Percentiles rank a stretch among this genome's conserved stretches.
phyloP scores from a whole-genome alignment of 2,113 vertebrate species.

The Murina feae region DNA sequence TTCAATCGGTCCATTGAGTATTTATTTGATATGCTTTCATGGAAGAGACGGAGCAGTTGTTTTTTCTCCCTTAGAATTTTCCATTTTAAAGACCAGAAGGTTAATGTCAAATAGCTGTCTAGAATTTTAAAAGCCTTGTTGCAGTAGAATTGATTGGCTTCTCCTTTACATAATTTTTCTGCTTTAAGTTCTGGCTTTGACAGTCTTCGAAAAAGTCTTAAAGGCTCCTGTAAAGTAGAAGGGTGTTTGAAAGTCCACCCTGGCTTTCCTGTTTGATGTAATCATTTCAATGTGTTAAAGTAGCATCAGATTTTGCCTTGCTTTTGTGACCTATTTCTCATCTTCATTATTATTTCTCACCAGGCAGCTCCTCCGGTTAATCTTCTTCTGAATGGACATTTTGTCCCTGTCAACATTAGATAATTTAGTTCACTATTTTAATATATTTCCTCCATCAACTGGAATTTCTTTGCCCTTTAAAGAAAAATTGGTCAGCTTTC shows the following conservation, averaged over 20 bases:
- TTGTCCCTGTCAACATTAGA: neutral
- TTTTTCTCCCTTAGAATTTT: neutral
- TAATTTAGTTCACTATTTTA: neutral
- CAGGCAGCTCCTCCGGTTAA: neutral
- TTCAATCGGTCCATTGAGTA: neutral
- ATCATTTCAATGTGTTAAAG: neutral
- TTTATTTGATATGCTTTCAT: neutral
- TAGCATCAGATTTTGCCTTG: neutral
- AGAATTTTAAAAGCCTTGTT: neutral
- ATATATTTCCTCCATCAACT: neutral
- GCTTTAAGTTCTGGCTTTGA: neutral
- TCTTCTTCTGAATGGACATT: neutral
- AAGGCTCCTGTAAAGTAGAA: neutral
- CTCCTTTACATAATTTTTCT: neutral
- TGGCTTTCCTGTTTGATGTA: neutral
- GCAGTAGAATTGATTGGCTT: neutral
- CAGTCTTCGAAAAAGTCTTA: neutral
- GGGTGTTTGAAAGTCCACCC: neutral
- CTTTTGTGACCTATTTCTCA: neutral
- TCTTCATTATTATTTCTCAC: neutral
- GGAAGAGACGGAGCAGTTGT: neutral
- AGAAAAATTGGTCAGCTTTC: neutral
- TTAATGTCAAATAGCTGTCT: neutral
- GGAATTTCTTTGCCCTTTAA: neutral
- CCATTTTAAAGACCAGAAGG: neutral